phyloP scores from a whole-genome alignment of 2,888 invertebrate genomes.

The Stegana nigrithorax region DNA sequence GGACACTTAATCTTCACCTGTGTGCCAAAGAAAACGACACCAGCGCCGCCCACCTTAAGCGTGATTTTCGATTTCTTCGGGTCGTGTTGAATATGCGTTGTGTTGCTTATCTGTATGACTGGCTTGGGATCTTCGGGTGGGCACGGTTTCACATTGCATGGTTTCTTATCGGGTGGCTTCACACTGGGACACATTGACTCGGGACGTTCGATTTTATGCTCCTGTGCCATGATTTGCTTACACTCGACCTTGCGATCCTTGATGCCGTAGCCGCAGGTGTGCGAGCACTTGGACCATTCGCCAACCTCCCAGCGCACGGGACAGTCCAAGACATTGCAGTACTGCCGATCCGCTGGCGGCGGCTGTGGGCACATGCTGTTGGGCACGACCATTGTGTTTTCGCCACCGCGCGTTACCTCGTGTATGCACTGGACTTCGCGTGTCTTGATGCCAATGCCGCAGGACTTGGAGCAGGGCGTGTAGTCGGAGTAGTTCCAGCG shows the following conservation, averaged over 20 bases:
- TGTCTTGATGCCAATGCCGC: slow-evolving; percentile 93
- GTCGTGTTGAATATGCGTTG: slow-evolving; percentile 86
- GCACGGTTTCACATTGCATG: slow-evolving; percentile 88
- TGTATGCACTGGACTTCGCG: slow-evolving; percentile 76
- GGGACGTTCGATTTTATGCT: slow-evolving; percentile 86
- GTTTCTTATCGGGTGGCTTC: slow-evolving; percentile 81
- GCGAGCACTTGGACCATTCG: slow-evolving; percentile 92
- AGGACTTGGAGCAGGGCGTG: slow-evolving; percentile 89
- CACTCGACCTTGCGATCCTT: slow-evolving; percentile 87
- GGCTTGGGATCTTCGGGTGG: slow-evolving; percentile 78
- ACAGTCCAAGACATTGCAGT: slow-evolving; percentile 93
- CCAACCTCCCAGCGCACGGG: slow-evolving; percentile 90
- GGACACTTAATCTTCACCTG: slow-evolving; percentile 95
- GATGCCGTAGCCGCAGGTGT: slow-evolving; percentile 90
- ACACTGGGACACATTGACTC: slow-evolving; percentile 80
- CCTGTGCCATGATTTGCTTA: slow-evolving; percentile 92
- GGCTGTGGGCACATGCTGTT: slow-evolving; percentile 92
- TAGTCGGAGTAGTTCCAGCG: slow-evolving; percentile 93
- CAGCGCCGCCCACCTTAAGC: slow-evolving; percentile 90
- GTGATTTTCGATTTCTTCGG: slow-evolving; percentile 84
- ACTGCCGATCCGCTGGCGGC: slow-evolving; percentile 87
- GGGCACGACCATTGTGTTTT: slow-evolving; percentile 92
- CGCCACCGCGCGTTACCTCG: slow-evolving; percentile 85
- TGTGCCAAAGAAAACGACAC: slow-evolving; percentile 90
- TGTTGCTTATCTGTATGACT: slow-evolving; percentile 82